Percentiles rank a stretch among this genome's conserved stretches.
Conservation (phyloP, 30 jellyfish, hydroid and myxozoan genomes). For the Nemopilema nomurai region DNA sequence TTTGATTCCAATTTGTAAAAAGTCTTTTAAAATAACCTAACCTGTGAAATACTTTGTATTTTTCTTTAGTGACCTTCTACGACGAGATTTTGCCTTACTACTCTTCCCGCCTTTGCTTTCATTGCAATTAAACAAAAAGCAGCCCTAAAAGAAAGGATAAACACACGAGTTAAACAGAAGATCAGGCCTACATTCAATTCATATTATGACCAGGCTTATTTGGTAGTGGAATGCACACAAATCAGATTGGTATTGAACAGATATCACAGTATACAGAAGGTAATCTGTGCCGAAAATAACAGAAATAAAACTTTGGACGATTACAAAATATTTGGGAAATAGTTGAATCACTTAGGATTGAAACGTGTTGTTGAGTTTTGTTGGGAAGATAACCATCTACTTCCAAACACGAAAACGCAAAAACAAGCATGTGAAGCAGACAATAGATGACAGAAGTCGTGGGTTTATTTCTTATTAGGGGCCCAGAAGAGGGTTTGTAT, state of each 20-base stretch:
- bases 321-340: too few species aligned
- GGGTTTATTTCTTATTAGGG: too few species aligned
- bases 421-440: too few species aligned
- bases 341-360: too few species aligned
- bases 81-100: background rate
- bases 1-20: background rate
- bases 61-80: constrained; percentile 27
- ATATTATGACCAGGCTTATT: background rate
- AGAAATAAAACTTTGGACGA: too few species aligned
- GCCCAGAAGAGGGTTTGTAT: too few species aligned
- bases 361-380: too few species aligned
- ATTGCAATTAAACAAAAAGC: constrained; percentile 37
- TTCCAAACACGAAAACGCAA: too few species aligned
- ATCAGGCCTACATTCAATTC: background rate
- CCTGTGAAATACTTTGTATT: constrained; percentile 41
- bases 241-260: background rate
- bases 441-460: too few species aligned
- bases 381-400: too few species aligned
- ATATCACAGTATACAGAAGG: background rate
- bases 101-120: background rate
- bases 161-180: background rate
- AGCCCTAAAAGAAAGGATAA: constrained; percentile 16
- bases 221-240: background rate
- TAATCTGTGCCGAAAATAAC: too few species aligned
- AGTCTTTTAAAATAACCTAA: background rate